Conservation (phyloP, 1,140 invertebrate species). For the Nasonia giraulti region DNA sequence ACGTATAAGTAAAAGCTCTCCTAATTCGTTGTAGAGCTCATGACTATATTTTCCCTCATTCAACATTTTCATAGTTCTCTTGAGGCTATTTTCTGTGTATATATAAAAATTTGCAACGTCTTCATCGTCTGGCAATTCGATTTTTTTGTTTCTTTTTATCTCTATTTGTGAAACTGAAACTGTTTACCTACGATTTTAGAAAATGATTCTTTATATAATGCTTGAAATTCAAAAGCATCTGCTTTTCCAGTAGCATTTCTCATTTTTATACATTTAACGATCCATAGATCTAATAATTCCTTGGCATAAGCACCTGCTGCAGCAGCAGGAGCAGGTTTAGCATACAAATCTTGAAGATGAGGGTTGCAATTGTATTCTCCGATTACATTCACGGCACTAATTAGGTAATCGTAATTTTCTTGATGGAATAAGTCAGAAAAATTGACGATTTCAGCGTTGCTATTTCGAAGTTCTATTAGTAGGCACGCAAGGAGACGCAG, state of each 20-base stretch:
- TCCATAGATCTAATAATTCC: neutral
- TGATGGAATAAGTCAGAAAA: neutral
- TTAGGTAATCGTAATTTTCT: neutral
- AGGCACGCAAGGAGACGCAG: neutral
- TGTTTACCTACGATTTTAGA: neutral
- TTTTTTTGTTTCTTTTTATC: neutral
- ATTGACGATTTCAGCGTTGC: neutral
- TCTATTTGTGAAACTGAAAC: neutral
- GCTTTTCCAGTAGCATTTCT: neutral
- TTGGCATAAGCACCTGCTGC: neutral
- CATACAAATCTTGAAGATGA: neutral
- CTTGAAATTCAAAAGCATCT: neutral
- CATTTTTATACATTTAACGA: neutral
- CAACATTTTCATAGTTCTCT: neutral
- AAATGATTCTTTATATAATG: neutral
- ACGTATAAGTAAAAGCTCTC: neutral
- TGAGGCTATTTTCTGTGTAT: neutral
- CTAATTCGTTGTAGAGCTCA: neutral
- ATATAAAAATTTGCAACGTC: neutral
- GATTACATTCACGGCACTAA: neutral
- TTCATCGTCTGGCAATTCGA: neutral
- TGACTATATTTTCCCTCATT: neutral
- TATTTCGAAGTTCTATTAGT: neutral
- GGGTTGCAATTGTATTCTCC: neutral
- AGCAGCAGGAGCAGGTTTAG: neutral